phyloP scores from a whole-genome alignment of 2,797 vertebrate genomes.

The Chlorospingus flavigularis region DNA sequence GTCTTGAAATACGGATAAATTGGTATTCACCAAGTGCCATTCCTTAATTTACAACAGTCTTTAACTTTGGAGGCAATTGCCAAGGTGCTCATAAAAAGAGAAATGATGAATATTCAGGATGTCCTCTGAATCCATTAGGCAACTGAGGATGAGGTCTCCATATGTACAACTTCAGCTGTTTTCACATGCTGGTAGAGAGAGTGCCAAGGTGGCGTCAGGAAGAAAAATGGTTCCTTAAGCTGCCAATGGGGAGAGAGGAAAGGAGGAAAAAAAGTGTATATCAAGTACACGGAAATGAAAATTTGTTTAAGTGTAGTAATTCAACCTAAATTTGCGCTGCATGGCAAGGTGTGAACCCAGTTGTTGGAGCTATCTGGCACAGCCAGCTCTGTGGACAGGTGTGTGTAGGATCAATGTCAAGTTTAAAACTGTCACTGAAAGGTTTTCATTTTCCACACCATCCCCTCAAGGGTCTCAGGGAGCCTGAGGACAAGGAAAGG shows the following conservation, averaged over 20 bases:
- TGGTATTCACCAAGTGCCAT: conserved; percentile 77
- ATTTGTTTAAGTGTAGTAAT: conserved; percentile 56
- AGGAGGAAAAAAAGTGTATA: not conserved
- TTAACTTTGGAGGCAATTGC: conserved; percentile 77
- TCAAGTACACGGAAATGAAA: conserved; percentile 69
- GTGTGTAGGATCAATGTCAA: not conserved
- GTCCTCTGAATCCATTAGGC: conserved; percentile 82
- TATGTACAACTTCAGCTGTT: conserved; percentile 70
- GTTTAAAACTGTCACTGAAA: not conserved
- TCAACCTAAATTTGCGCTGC: not conserved
- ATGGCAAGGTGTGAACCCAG: not conserved
- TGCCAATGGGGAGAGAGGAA: conserved; percentile 58
- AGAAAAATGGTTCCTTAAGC: conserved; percentile 55
- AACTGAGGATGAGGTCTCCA: conserved; percentile 80
- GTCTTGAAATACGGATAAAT: conserved; percentile 74
- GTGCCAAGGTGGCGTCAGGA: conserved; percentile 75
- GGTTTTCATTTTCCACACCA: not conserved
- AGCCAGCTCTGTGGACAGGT: not conserved
- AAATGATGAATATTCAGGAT: conserved; percentile 84
- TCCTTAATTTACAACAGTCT: conserved; percentile 80
- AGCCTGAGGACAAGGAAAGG: not conserved
- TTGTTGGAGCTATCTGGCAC: not conserved
- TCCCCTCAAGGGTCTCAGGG: not conserved
- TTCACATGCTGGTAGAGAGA: conserved; percentile 62
- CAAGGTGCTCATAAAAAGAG: conserved; percentile 83